Evolutionary conservation across 2,888 invertebrate genomes (phyloP), one percentile per base, ranked within the genome.

Genomic region (Linnaemya vulpina): DNA sequence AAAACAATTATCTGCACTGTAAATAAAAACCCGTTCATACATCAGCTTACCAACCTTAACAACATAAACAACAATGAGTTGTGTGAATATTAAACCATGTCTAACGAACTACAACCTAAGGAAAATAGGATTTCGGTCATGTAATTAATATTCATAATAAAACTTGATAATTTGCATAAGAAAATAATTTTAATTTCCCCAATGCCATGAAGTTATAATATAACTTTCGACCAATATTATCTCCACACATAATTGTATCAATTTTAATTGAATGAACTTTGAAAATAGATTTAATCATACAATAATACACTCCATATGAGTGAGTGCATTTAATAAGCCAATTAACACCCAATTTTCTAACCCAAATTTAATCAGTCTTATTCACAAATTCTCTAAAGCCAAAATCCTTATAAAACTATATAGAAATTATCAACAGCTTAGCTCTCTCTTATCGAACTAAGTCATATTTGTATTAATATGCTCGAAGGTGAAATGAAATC

Each of bases 381-480:
- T 20, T 53, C 13, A 43, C n/a, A 62, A n/a, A n/a, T n/a, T n/a
- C n/a, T n/a, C n/a, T n/a, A n/a, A n/a, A n/a, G n/a, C n/a, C n/a
- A n/a, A n/a, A n/a, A 60, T 20, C 35, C 22, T 35, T 2, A 8
- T 2, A 15, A 58, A 58, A 58, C 13, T 2, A 25, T 30, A 17
- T 3, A 22, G 13, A 11, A 65, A 20, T 7, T 76, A 17, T 35
- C n/a, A 22, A 55, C 20, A 58, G 35, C 25, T 20, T 13, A 74
- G 11, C n/a, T 22, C 53, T 15, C 38, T 25, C 22, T 13, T 11
- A 25, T 10, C 15, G 15, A 30, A 40, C 40, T 63, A 30, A 51
- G 25, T 25, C 5, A 43, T 55, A 75, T 75, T 53, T 53, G 20
- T 55, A 15, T n/a, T 60, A 60, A 10, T 35, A 20, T 40, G 13